Base-by-base conservation (phyloP, 2,113 vertebrate genomes). In the Gavialis gangeticus region DNA sequence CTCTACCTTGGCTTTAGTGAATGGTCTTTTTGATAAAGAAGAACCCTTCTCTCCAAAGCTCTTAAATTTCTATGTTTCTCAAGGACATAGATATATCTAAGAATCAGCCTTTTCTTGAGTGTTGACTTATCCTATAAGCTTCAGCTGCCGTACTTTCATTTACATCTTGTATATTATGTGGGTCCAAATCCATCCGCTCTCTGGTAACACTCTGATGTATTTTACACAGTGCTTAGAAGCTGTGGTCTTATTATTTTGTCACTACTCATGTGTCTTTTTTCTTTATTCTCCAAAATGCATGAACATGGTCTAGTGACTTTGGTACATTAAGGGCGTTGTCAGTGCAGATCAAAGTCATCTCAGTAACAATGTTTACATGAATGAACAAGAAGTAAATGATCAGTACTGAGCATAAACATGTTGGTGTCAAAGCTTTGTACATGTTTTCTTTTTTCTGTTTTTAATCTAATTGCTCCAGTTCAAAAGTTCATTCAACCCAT, bases 181-280 rank as follows among this genome's bases (percentile, higher is more conserved):
- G 79, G 87, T 76, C 79, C 25, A 79, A 71, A 5, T 69, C 17
- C 37, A 84, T 79, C 2, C 55, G 88, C 22, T 85, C 34, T 3
- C 12, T 60, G 79, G 17, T 64, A n/a, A 84, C 3, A 63, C 58
- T 64, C 17, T 27, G 5, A 3, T 76, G 3, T 34, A n/a, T 79
- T 64, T 78, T 21, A 79, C 90, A 37, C n/a, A 85, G 77, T 63
- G 60, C n/a, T 78, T 89, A 66, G 80, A 80, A 85, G 28, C 14
- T 82, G 10, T 54, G 4, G 71, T 83, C 9, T 76, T 76, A 57
- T 84, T 71, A 55, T 6, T 63, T 75, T 4, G 10, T 19, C 15
- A 28, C 62, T 86, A 89, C 55, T 82, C n/a, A 5, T 1, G 1
- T 79, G 57, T 75, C 75, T 7, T 3, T 82, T 75, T 63, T n/a